phyloP scores from a whole-genome alignment of 2,797 vertebrate species.

The Falco peregrinus region DNA sequence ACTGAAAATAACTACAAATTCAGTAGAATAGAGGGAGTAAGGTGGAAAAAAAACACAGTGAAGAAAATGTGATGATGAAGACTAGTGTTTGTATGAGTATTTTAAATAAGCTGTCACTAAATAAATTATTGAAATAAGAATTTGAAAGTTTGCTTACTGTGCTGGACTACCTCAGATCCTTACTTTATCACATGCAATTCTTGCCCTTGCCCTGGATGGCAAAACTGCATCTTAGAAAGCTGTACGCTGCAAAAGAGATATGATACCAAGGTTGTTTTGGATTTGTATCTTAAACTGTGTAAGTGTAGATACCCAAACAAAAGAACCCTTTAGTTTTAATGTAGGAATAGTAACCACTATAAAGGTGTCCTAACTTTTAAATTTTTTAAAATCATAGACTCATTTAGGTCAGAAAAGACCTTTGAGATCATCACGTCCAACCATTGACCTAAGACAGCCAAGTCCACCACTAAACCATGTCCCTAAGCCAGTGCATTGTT shows the following conservation, averaged over 20 bases:
- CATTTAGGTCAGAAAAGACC: not conserved
- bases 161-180: not conserved
- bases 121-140: not conserved
- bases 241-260: not conserved
- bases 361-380: not conserved
- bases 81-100: not conserved
- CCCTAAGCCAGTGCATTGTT: too few species aligned
- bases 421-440: not conserved
- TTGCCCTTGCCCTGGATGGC: not conserved
- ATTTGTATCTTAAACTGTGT: not conserved
- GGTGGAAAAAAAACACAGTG: fast-evolving
- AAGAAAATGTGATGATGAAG: not conserved
- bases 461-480: too few species aligned
- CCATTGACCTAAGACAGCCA: too few species aligned
- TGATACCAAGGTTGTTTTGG: not conserved
- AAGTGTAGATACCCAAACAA: not conserved
- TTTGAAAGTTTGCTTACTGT: not conserved
- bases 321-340: not conserved
- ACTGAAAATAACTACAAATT: not conserved
- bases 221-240: not conserved
- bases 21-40: not conserved
- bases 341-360: not conserved
- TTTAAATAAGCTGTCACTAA: not conserved
- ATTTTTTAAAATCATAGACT: not conserved
- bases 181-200: not conserved